A percentile compares a stretch with the other conserved stretches of the same genome.
Evolutionary conservation across 2,113 vertebrate species (phyloP).

Genomic region (Poicephalus meyeri): DNA sequence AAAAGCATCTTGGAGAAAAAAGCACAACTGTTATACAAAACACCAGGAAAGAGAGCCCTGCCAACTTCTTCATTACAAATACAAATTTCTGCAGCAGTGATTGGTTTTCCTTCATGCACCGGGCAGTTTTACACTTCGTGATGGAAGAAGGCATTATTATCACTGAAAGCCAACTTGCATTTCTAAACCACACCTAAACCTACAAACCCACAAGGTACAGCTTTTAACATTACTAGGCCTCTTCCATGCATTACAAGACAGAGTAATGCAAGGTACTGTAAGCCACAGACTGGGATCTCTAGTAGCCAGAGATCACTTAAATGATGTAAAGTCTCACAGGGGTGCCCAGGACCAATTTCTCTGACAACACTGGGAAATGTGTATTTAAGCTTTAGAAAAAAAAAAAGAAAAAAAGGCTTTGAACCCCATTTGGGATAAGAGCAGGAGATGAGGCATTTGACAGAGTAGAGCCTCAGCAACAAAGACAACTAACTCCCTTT

Average conservation of each 20-base stretch:
- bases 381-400: background rate
- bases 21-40: background rate
- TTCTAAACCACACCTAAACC: background rate
- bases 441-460: background rate
- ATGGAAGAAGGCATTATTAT: background rate
- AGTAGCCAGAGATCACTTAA: background rate
- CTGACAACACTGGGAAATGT: background rate
- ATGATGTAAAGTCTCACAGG: background rate
- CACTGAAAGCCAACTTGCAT: background rate
- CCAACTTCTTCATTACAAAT: background rate
- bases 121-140: background rate
- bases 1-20: background rate
- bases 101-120: background rate
- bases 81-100: background rate
- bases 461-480: background rate
- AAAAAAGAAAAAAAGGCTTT: background rate
- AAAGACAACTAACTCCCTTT: background rate
- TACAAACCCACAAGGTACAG: background rate
- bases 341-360: background rate
- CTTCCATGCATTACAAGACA: background rate
- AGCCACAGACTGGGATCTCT: background rate
- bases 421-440: background rate
- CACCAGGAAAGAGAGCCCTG: background rate
- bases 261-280: background rate
- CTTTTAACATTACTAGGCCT: background rate